phyloP scores from a whole-genome alignment of 2,888 invertebrate species.

The Aspidiotus rigidus region DNA sequence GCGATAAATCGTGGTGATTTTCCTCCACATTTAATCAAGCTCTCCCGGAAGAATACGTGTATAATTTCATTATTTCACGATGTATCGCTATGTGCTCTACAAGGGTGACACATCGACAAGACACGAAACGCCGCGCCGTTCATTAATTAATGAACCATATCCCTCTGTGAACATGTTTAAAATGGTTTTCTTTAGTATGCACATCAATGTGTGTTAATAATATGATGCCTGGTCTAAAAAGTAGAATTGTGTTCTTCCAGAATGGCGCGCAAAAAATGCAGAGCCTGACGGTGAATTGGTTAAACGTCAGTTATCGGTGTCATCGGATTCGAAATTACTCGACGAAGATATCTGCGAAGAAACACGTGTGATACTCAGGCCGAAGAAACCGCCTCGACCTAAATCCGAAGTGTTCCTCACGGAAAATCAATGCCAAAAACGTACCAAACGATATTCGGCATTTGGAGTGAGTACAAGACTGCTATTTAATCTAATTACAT shows the following conservation, averaged over 20 bases:
- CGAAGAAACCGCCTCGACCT: slow-evolving; percentile 85
- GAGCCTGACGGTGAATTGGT: slow-evolving; percentile 68
- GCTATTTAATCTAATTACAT: background rate
- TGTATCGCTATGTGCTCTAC: no score
- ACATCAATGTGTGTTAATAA: no score
- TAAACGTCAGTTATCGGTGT: slow-evolving; percentile 80
- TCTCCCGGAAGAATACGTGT: no score
- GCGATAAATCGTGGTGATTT: no score
- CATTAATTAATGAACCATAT: no score
- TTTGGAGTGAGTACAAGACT: slow-evolving; percentile 69
- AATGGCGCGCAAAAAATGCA: slow-evolving; percentile 53
- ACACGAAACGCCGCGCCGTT: no score
- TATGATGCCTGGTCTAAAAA: no score
- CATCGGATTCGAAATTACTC: slow-evolving; percentile 82
- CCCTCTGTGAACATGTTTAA: no score
- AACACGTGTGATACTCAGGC: slow-evolving; percentile 76
- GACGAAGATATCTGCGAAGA: slow-evolving; percentile 85
- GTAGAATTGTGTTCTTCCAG: slow-evolving; percentile 44
- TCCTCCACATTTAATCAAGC: no score
- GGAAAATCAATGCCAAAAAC: slow-evolving; percentile 53
- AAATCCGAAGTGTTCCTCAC: slow-evolving; percentile 91
- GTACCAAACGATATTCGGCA: slow-evolving; percentile 89
- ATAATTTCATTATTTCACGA: no score
- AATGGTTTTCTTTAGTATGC: no score
- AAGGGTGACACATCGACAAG: no score